Conservation (phyloP, 2,113 vertebrate species). For the Phoxinus phoxinus region DNA sequence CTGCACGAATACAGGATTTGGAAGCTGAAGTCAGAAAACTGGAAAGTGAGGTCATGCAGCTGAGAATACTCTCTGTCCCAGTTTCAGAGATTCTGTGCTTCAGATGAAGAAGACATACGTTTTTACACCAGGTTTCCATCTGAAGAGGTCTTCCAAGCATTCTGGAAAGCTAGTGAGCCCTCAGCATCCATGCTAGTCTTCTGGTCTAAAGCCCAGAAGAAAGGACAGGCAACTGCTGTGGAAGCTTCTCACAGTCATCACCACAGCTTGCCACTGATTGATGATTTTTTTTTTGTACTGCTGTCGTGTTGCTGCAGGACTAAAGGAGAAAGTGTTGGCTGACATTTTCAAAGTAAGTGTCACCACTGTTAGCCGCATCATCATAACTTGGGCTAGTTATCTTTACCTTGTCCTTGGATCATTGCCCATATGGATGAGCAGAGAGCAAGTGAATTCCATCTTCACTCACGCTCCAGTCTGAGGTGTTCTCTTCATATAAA, state of each 20-base stretch:
- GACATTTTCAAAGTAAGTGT: not conserved
- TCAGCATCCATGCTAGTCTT: not conserved
- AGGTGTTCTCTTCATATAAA: not conserved
- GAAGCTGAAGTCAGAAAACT: constrained; percentile 1
- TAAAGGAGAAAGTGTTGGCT: not conserved
- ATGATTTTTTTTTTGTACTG: not conserved
- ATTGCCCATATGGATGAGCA: not conserved
- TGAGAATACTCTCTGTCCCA: not conserved
- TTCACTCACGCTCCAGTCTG: not conserved
- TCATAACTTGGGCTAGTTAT: not conserved
- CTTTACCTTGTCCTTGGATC: not conserved
- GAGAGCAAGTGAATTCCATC: not conserved
- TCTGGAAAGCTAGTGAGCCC: not conserved
- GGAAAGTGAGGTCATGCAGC: not conserved
- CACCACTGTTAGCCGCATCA: not conserved
- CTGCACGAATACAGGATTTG: not conserved
- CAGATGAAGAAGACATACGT: not conserved
- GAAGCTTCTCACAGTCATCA: not conserved
- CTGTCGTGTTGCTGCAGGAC: not conserved
- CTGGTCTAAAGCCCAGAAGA: not conserved
- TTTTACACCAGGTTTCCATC: not conserved
- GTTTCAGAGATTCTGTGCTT: not conserved
- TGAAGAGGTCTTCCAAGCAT: not conserved
- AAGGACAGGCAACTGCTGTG: not conserved
- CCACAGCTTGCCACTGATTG: not conserved